Percentiles rank a stretch among this genome's conserved stretches.
Evolutionary conservation across 37 sponge, comb jelly and placozoan genomes (phyloP).

Genomic region (Tethya wilhelma): DNA sequence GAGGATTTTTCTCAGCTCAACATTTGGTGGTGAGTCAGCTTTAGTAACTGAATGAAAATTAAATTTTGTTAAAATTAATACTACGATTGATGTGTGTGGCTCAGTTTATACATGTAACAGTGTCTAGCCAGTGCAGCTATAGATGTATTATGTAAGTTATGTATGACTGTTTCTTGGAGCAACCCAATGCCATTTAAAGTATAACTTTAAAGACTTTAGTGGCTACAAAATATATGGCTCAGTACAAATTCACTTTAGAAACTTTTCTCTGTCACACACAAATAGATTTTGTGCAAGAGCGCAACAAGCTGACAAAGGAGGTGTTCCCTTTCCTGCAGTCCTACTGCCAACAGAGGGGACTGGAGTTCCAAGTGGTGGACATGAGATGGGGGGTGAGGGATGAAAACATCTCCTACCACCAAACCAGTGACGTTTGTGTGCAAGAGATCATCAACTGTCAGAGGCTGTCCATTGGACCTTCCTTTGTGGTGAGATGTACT

Average conservation of each 20-base stretch:
- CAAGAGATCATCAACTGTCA: conserved; percentile 69
- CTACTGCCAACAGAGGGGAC: conserved; percentile 58
- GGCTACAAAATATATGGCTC: no score
- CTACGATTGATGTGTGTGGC: no score
- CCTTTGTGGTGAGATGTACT: conserved; percentile 60
- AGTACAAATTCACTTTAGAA: neutral
- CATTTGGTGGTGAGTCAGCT: conserved; percentile 81
- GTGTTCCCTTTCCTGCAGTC: conserved; percentile 43
- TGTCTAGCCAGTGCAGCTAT: no score
- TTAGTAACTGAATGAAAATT: no score
- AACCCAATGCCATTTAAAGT: neutral
- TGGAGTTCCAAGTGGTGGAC: conserved; percentile 78
- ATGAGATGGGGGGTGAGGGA: conserved; percentile 85
- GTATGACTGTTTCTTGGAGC: no score
- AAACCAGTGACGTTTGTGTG: conserved; percentile 70
- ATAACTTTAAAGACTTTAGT: neutral
- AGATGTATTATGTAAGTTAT: no score
- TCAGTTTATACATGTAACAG: no score
- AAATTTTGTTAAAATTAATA: no score
- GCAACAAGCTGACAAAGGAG: conserved; percentile 51
- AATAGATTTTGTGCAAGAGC: conserved; percentile 66
- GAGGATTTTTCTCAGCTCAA: conserved; percentile 69
- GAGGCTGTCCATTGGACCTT: conserved; percentile 67
- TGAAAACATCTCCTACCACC: conserved; percentile 60
- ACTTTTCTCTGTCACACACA: conserved; percentile 2